These are phyloP conservation scores for Cyprinodon diabolis DNA, from an alignment of 2,797 vertebrate species.

Conservation along the genomic window DNA sequence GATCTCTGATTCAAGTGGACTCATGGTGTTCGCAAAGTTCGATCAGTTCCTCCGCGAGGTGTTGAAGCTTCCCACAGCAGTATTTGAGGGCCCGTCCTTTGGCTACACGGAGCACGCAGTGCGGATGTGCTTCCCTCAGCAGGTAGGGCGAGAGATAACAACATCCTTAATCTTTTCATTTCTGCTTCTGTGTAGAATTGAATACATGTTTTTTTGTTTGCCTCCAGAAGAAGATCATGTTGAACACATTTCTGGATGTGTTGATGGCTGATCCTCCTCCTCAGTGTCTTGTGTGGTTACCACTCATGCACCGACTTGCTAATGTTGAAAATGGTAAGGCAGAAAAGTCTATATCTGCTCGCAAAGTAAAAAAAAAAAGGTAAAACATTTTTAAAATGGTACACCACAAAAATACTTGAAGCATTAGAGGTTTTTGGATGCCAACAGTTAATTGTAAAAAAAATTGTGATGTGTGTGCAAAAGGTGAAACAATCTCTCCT, in stretches of 20 bases:
- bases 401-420: not conserved
- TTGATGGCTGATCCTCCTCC: constrained; percentile 97
- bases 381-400: not conserved
- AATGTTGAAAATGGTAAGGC: constrained; percentile 94
- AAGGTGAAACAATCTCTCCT: too few relatives aligned
- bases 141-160: constrained; percentile 77
- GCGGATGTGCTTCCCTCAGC: constrained; percentile 93
- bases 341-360: not conserved
- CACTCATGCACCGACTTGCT: constrained; percentile 97
- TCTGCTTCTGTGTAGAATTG: not conserved
- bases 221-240: constrained; percentile 92
- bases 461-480: not conserved
- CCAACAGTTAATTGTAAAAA: not conserved
- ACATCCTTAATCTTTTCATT: not conserved
- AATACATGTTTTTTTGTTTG: constrained; percentile 47
- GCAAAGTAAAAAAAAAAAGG: not conserved
- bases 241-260: constrained; percentile 96
- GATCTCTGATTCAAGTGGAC: constrained; percentile 92
- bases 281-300: constrained; percentile 98
- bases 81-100: constrained; percentile 97
- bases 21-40: constrained; percentile 92
- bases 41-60: constrained; percentile 95
- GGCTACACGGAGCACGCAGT: constrained; percentile 94
- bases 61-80: constrained; percentile 93
- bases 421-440: not conserved